Evolutionary conservation across 1,140 invertebrate genomes (phyloP).

Genomic region (Akabosia matsudoensis): DNA sequence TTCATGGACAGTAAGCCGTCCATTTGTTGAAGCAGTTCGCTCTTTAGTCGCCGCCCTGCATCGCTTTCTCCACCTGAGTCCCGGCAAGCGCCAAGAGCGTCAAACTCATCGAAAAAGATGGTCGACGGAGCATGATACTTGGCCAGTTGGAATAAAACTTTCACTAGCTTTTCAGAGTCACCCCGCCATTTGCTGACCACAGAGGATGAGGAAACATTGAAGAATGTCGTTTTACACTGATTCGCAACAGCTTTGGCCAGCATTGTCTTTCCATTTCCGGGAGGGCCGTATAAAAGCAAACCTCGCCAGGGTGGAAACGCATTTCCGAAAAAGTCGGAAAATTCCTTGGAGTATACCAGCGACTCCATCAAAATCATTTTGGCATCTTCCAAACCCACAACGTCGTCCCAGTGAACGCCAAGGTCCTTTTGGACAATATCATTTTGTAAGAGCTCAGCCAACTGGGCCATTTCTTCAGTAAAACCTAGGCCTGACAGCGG

Average conservation of each 20-base stretch:
- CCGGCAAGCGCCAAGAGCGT: slow-evolving; percentile 74
- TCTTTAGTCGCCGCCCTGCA: slow-evolving; percentile 83
- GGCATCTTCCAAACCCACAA: slow-evolving; percentile 71
- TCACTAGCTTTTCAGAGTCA: slow-evolving; percentile 88
- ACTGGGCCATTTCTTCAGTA: slow-evolving; percentile 56
- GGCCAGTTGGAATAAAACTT: slow-evolving; percentile 83
- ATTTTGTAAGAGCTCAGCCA: slow-evolving; percentile 58
- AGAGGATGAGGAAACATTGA: slow-evolving; percentile 83
- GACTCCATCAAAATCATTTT: slow-evolving; percentile 85
- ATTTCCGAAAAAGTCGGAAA: slow-evolving; percentile 77
- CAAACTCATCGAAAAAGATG: slow-evolving; percentile 96
- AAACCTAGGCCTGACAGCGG: slow-evolving; percentile 53
- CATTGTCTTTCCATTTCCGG: slow-evolving; percentile 59
- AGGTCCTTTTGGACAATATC: slow-evolving; percentile 66
- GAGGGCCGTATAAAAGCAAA: slow-evolving; percentile 79
- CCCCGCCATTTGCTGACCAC: slow-evolving; percentile 92
- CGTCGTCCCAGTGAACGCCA: slow-evolving; percentile 63
- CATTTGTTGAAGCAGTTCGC: slow-evolving; percentile 86
- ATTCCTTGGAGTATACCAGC: slow-evolving; percentile 78
- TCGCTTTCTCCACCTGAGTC: slow-evolving; percentile 77
- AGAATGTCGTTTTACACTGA: slow-evolving; percentile 81
- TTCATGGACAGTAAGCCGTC: slow-evolving; percentile 69
- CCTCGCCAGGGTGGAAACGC: slow-evolving; percentile 79
- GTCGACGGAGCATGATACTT: slow-evolving; percentile 85
- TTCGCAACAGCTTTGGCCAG: slow-evolving; percentile 77